Percentiles rank a stretch among this genome's conserved stretches.
Evolutionary conservation across 2,888 invertebrate species (phyloP).

Genomic region (Abrostola tripartita): DNA sequence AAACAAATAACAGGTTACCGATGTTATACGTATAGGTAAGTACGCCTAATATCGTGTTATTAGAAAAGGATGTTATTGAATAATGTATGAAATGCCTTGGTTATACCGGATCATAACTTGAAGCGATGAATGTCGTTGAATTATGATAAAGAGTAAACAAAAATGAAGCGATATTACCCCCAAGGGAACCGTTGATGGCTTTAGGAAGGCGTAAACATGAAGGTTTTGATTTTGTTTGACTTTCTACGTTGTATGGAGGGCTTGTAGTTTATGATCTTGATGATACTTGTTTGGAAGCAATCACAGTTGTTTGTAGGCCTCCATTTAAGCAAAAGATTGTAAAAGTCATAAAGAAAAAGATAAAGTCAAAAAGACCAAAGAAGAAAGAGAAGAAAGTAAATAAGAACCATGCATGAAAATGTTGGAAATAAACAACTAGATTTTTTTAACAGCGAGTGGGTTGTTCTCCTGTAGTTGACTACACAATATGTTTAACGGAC

Average conservation of each 20-base stretch:
- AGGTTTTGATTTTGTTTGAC: background rate
- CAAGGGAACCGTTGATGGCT: background rate
- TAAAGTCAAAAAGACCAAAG: no score
- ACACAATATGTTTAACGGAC: no score
- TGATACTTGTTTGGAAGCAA: no score
- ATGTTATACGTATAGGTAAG: background rate
- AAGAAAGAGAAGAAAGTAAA: no score
- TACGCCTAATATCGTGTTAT: conserved; percentile 1
- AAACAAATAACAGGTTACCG: conserved; percentile 1
- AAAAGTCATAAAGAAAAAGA: no score
- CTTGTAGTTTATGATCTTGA: background rate
- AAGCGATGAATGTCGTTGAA: conserved; percentile 11
- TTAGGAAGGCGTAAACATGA: background rate
- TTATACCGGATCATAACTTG: conserved; percentile 4
- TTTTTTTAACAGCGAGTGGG: no score
- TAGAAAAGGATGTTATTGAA: conserved; percentile 7
- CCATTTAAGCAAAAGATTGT: no score
- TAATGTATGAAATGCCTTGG: conserved; percentile 2
- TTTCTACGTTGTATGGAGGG: background rate
- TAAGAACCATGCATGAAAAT: no score
- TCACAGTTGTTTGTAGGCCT: no score
- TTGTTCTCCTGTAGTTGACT: no score
- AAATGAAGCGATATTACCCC: background rate
- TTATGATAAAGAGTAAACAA: conserved; percentile 6
- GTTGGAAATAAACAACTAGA: no score